Evolutionary conservation across 2,888 invertebrate genomes (phyloP), one percentile per base, ranked within the genome.

Genomic region (Apamea anceps): DNA sequence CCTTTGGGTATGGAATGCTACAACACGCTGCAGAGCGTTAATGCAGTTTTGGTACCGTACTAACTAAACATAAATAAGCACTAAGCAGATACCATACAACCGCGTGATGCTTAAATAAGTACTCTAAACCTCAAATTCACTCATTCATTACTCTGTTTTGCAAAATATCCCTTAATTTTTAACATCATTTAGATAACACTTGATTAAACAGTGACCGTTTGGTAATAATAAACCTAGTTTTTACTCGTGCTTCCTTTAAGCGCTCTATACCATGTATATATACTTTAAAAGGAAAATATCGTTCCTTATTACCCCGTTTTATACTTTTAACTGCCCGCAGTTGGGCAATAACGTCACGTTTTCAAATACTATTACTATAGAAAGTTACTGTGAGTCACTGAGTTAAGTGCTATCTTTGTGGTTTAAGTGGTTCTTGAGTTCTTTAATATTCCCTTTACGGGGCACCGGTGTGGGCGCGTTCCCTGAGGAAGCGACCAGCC

Each of bases 1-100:
- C 48, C 66, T 66, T 67, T 15, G 62, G 48, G 85, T 73, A 57
- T 84, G 37, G 10, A 70, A 70, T 73, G 13, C 18, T 21, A 48
- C 25, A 72, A 71, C 32, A 12, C 65, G 57, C 45, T 60, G 15
- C 65, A 65, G 42, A 80, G 63, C 51, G 68, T 28, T 37, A 57
- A 37, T 72, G 13, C 21, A 42, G 48, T 48, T 77, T 45, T 37
- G 25, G 3, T 57, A 72, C 18, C 18, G 37, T 54, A 37, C 15
- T 0, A 51, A 25, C 32, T 71, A 10, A n/a, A 71, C 32, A 7
- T 28, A 32, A 21, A 8, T 25, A 25, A 25, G 10, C 15, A 71
- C 15, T 54, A 37, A 54, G 18, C 54, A n/a, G n/a, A 71, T 37
- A 57, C 10, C 10, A 25, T 32, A 54, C 15, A 54, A 71, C 10